These are phyloP conservation scores for Psittacula derbiana DNA, from an alignment of 2,797 vertebrate genomes.

Conservation along the genomic window DNA sequence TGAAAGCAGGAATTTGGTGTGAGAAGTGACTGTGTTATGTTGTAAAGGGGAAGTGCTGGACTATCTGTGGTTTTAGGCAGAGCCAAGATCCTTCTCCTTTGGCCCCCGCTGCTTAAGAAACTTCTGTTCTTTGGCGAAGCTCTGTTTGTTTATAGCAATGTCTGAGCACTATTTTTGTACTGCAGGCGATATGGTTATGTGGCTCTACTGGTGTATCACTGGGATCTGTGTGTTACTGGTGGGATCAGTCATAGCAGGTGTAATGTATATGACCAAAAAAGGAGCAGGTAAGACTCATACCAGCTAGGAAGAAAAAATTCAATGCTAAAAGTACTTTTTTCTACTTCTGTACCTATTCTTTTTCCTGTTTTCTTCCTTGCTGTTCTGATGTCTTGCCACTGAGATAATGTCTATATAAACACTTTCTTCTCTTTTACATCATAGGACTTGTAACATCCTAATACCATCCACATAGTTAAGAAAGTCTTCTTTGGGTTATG, in stretches of 20 bases:
- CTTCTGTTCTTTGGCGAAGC: not conserved
- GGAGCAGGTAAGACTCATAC: conserved; percentile 60
- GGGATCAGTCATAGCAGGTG: conserved; percentile 63
- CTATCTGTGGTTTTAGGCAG: not conserved
- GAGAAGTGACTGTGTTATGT: not conserved
- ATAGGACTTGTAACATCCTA: not conserved
- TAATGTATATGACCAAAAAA: conserved; percentile 68
- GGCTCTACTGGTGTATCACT: conserved; percentile 68
- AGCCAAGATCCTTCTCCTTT: not conserved
- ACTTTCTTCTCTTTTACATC: not conserved
- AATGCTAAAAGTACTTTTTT: not conserved
- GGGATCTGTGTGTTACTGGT: conserved; percentile 70
- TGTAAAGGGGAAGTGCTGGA: not conserved
- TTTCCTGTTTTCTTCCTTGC: not conserved
- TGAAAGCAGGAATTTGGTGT: not conserved
- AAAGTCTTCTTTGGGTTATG: not conserved
- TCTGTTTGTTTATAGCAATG: not conserved
- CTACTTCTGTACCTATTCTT: not conserved
- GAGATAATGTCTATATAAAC: not conserved
- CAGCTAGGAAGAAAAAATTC: not conserved
- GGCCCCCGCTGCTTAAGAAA: not conserved
- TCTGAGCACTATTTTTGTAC: not conserved
- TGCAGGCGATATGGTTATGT: conserved; percentile 64
- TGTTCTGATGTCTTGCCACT: not conserved
- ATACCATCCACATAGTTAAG: not conserved